Evolutionary conservation across 2,888 invertebrate genomes (phyloP).

Genomic region (Pyrrhia umbra): DNA sequence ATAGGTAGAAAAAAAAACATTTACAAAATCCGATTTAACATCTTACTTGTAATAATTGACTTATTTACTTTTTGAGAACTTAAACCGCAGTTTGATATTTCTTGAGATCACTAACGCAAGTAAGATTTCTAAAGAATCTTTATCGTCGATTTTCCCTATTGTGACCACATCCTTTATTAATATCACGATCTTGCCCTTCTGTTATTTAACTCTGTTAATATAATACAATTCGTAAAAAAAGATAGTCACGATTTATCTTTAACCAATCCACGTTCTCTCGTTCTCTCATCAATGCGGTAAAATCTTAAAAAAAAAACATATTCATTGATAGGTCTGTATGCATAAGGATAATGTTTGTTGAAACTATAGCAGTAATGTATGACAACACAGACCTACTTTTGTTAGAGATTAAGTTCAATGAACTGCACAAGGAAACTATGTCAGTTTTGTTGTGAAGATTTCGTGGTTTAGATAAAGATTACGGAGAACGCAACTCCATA

Average conservation of each 20-base stretch:
- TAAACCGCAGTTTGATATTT: constrained; percentile 4
- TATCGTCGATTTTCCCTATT: constrained; percentile 23
- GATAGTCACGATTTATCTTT: constrained; percentile 37
- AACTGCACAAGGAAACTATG: constrained; percentile 19
- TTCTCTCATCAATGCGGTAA: constrained; percentile 2
- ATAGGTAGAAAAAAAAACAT: too few species aligned
- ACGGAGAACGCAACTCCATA: too few species aligned
- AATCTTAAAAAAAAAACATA: background rate
- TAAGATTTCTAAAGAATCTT: constrained; percentile 17
- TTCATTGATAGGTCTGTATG: background rate
- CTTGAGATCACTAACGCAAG: background rate
- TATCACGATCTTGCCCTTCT: constrained; percentile 31
- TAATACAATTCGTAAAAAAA: constrained; percentile 4
- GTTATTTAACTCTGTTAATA: constrained; percentile 8
- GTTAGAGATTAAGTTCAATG: background rate
- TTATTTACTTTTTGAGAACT: constrained; percentile 1
- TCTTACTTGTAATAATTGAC: background rate
- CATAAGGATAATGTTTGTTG: background rate
- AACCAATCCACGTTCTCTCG: background rate
- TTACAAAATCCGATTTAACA: too few species aligned
- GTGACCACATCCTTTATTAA: constrained; percentile 38
- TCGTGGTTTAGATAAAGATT: constrained; percentile 18
- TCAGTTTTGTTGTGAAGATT: constrained; percentile 20
- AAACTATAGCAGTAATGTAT: background rate
- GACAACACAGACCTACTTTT: fast-evolving